Base-by-base conservation (phyloP, 2,797 vertebrate species). In the Oreortyx pictus region DNA sequence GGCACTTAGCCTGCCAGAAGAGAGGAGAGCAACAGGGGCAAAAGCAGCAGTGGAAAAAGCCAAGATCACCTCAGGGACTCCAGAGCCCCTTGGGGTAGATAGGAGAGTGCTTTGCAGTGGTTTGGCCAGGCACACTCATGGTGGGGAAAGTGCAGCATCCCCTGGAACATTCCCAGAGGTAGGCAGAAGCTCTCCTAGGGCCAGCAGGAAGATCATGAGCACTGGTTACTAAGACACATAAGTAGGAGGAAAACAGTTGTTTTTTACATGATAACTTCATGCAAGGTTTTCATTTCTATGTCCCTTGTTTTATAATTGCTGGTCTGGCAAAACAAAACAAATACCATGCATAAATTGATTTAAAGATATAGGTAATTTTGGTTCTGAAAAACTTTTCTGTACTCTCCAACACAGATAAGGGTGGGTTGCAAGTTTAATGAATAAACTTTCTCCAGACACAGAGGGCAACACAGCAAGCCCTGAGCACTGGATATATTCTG, bases 81-180 rank as follows among this genome's bases (percentile, higher is more conserved):
- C 44, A 62, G 29, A 37, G 4, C 6, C 6, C 44, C 68, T 37
- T 31, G 46, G 20, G 27, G 9, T 54, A 22, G 41, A 49, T 49
- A 60, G 52, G 8, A 59, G 4, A 2, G 3, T 39, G 46, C 17
- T 35, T 46, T 10, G 13, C 0, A 39, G 44, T 3, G 5, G 9
- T 12, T 0, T 33, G 4, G 5, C 37, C 60, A 50, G 49, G 39
- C 29, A 62, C 17, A 6, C 1, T 1, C 8, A 15, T 19, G 25
- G 8, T 3, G 9, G 16, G 4, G 8, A 5, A 46, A 85, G n/a
- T 18, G 0, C 61, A 44, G 41, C 0, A 13, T 41, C 18, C 7
- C 19, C 8, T 23, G 4, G 35, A 27, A 27, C 67, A 43, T 4
- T 6, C 35, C 31, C 62, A 54, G 56, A 70, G 27, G 3, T 10